Percentiles rank a stretch among this genome's conserved stretches.
phyloP scores from a whole-genome alignment of 2,797 vertebrate species.

The Myotis findleyi region DNA sequence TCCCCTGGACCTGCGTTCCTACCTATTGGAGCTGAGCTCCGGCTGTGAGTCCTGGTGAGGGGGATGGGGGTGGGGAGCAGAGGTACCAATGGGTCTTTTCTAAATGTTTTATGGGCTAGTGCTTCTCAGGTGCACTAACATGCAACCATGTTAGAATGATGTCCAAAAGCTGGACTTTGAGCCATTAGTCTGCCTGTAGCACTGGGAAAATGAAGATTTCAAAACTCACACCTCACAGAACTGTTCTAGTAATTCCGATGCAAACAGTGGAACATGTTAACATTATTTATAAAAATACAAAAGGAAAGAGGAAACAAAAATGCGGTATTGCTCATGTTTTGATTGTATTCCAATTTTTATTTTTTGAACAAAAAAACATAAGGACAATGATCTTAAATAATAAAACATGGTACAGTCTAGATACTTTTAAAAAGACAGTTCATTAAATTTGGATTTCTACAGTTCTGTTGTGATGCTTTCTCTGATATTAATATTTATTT shows the following conservation, averaged over 20 bases:
- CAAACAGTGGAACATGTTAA: not conserved
- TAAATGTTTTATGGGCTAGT: not conserved
- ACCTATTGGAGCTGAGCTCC: not conserved
- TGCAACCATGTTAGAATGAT: not conserved
- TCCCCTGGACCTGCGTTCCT: not conserved
- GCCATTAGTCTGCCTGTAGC: not conserved
- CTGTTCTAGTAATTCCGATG: not conserved
- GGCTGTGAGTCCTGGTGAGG: not conserved
- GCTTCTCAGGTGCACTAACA: not conserved
- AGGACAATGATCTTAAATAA: constrained; percentile 89
- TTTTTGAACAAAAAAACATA: constrained; percentile 87
- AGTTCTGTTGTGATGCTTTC: constrained; percentile 84
- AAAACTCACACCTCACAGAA: not conserved
- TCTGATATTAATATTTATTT: constrained; percentile 77
- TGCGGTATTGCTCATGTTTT: constrained; percentile 35
- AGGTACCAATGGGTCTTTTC: not conserved
- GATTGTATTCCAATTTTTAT: constrained; percentile 90
- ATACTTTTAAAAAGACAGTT: constrained; percentile 78
- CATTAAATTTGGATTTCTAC: constrained; percentile 83
- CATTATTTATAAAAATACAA: not conserved
- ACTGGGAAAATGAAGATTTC: not conserved
- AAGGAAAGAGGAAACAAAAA: constrained; percentile 16
- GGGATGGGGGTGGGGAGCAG: not conserved
- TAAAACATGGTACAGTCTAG: constrained; percentile 86
- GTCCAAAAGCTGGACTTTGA: not conserved